These are phyloP conservation scores for Cryptus armator DNA, from an alignment of 2,888 invertebrate species.

Conservation along the genomic window DNA sequence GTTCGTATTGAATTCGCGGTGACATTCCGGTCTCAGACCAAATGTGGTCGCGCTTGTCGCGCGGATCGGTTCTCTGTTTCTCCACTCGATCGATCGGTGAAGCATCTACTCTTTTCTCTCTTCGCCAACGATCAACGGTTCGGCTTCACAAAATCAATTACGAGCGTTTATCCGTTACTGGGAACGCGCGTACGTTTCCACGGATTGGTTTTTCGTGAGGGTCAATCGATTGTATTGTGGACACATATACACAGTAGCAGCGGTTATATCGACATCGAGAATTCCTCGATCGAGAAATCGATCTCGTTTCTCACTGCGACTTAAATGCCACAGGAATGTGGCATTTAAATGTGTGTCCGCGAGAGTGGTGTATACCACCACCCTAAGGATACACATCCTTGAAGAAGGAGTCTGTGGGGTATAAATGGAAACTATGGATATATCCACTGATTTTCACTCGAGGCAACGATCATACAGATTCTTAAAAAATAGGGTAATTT, in stretches of 20 bases:
- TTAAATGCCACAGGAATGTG: not conserved
- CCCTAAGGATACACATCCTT: no score
- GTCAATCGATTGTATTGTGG: conserved; percentile 38
- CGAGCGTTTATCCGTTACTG: conserved; percentile 74
- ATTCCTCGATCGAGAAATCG: conserved; percentile 24
- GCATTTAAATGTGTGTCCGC: not conserved
- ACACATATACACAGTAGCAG: not conserved
- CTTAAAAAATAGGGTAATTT: no score
- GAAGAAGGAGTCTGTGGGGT: not conserved
- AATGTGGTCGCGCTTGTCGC: conserved; percentile 69
- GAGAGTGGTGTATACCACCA: not conserved
- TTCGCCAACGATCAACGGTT: conserved; percentile 57
- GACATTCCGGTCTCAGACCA: conserved; percentile 76
- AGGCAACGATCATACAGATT: no score
- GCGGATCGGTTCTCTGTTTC: conserved; percentile 60
- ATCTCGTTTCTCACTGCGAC: conserved; percentile 4
- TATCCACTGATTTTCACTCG: no score
- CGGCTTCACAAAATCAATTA: conserved; percentile 78
- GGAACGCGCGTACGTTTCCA: conserved; percentile 71
- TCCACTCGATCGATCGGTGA: conserved; percentile 56
- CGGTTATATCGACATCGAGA: not conserved
- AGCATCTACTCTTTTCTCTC: not conserved
- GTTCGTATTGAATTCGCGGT: conserved; percentile 75
- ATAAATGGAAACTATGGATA: not conserved
- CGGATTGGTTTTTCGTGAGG: conserved; percentile 60